Conservation (phyloP, 2,113 vertebrate species). For the Epinephelus cyanopodus region DNA sequence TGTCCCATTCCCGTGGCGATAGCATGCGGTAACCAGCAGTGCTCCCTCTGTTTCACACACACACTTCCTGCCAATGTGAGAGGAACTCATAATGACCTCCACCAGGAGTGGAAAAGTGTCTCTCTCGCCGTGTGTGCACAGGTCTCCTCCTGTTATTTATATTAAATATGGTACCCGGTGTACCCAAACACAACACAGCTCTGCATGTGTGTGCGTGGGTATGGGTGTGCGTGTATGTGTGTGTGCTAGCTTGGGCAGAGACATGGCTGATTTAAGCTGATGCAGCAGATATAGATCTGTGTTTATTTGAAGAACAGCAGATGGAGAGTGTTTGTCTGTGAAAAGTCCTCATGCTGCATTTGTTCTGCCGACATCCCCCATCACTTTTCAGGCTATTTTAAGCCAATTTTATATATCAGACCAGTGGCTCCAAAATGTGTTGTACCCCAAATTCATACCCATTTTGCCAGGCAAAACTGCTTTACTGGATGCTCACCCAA, state of each 20-base stretch:
- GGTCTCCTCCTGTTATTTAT: conserved; percentile 70
- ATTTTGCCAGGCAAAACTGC: neutral
- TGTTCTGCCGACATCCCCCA: conserved; percentile 9
- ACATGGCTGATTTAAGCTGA: conserved; percentile 46
- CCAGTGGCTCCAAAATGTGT: conserved; percentile 16
- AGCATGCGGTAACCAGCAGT: conserved; percentile 53
- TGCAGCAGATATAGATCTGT: conserved; percentile 66
- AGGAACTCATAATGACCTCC: conserved; percentile 63
- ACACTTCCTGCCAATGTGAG: conserved; percentile 64
- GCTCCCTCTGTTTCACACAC: conserved; percentile 67
- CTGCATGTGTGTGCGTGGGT: conserved; percentile 11
- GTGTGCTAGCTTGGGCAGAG: neutral
- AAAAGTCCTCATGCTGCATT: conserved; percentile 47
- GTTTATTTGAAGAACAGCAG: conserved; percentile 67
- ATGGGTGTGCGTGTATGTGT: conserved; percentile 21
- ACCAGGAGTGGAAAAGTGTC: conserved; percentile 67
- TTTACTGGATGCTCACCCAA: neutral
- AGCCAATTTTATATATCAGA: conserved; percentile 8
- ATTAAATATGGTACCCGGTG: conserved; percentile 48
- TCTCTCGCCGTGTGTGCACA: conserved; percentile 19
- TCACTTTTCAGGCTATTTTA: conserved; percentile 33
- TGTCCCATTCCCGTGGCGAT: conserved; percentile 65
- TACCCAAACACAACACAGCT: conserved; percentile 46
- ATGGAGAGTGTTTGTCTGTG: conserved; percentile 57
- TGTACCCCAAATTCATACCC: neutral